phyloP scores from a whole-genome alignment of 2,113 vertebrate species.

The Serinus canaria region DNA sequence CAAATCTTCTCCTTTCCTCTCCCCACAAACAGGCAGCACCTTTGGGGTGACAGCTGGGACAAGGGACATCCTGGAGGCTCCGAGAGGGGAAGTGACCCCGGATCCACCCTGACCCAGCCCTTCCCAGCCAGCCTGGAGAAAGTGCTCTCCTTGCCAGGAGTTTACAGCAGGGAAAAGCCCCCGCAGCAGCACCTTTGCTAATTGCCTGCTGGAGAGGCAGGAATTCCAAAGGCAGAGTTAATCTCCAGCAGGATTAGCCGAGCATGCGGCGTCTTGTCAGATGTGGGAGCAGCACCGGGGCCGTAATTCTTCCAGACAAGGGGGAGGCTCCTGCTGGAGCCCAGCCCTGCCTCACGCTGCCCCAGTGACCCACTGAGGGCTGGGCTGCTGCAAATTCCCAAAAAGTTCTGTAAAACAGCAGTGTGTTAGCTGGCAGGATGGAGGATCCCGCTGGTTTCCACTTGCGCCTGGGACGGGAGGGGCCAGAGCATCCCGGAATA shows the following conservation, averaged over 20 bases:
- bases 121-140: not conserved
- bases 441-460: rapidly evolving
- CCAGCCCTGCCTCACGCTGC: not conserved
- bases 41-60: not conserved
- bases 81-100: not conserved
- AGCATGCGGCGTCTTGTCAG: constrained; percentile 84
- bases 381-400: not conserved
- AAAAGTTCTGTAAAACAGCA: rapidly evolving
- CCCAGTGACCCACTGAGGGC: not conserved
- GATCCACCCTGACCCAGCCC: not conserved
- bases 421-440: not conserved
- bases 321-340: not conserved
- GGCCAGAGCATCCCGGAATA: not conserved
- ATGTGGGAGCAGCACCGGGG: constrained; percentile 11
- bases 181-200: not conserved
- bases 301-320: constrained; percentile 27
- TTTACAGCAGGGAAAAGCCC: not conserved
- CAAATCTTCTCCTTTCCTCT: not conserved
- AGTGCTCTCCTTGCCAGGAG: constrained; percentile 1
- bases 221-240: constrained; percentile 85
- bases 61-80: not conserved
- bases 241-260: constrained; percentile 79
- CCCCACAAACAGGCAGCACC: rapidly evolving
- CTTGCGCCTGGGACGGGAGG: rapidly evolving
- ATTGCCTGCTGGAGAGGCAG: constrained; percentile 79